Percentiles rank a stretch among this genome's conserved stretches.
Conservation (phyloP, 2,797 vertebrate species). For the Psittacula echo region DNA sequence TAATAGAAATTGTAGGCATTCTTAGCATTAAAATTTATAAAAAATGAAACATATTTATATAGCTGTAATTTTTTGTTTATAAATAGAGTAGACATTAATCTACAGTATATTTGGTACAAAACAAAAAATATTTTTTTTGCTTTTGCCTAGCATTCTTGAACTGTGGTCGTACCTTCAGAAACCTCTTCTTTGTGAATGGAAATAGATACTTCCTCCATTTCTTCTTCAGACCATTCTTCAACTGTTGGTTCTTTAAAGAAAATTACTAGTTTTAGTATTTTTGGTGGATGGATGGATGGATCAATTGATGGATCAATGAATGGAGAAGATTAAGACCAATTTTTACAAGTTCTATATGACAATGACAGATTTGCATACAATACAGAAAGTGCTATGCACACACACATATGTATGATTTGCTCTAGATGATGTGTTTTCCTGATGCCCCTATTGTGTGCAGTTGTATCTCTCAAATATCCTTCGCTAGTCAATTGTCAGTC, state of each 20-base stretch:
- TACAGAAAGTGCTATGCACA: background rate
- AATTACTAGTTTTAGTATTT: constrained; percentile 52
- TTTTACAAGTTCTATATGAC: background rate
- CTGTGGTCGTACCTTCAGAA: constrained; percentile 60
- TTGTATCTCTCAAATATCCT: background rate
- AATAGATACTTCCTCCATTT: constrained; percentile 63
- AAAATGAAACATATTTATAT: background rate
- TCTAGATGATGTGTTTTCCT: background rate
- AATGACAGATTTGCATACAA: background rate
- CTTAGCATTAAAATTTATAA: background rate
- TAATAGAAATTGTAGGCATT: background rate
- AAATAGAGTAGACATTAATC: background rate
- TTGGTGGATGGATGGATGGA: background rate
- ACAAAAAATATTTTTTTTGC: background rate
- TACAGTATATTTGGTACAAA: background rate
- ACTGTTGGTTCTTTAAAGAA: constrained; percentile 72
- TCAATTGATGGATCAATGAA: background rate
- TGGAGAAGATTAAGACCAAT: background rate
- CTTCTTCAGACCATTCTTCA: constrained; percentile 78
- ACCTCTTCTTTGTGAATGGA: constrained; percentile 62
- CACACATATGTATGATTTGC: background rate
- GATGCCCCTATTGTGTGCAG: background rate
- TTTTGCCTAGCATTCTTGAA: background rate
- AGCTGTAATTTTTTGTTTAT: background rate
- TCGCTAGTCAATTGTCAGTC: background rate